Evolutionary conservation across 2,888 invertebrate genomes (phyloP).

Genomic region (Caradrina clavipalpis): DNA sequence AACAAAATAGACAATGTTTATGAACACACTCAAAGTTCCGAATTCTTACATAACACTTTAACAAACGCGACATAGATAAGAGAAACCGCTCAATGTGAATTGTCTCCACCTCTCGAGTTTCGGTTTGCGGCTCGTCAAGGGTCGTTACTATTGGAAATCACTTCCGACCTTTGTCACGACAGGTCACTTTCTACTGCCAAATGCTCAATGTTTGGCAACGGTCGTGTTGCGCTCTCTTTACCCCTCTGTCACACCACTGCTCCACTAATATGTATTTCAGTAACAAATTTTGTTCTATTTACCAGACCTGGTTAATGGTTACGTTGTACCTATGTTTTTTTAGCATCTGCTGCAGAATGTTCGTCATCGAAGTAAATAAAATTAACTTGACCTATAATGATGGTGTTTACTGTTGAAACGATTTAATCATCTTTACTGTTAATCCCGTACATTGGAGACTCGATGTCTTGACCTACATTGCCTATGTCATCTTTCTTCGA

Average conservation of each 20-base stretch:
- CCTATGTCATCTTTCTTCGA: slow-evolving; percentile 8
- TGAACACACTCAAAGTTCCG: slow-evolving; percentile 20
- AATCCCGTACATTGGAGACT: slow-evolving; percentile 18
- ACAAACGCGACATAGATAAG: slow-evolving; percentile 63
- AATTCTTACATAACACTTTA: slow-evolving; percentile 42
- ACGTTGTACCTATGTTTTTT: slow-evolving; percentile 28
- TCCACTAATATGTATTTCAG: slow-evolving; percentile 58
- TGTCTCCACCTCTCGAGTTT: slow-evolving; percentile 65
- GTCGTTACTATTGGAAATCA: slow-evolving; percentile 84
- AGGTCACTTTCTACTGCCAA: slow-evolving; percentile 82
- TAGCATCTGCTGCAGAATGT: slow-evolving; percentile 45
- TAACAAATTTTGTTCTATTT: slow-evolving; percentile 55
- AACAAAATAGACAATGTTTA: slow-evolving; percentile 26
- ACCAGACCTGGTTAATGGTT: slow-evolving; percentile 38
- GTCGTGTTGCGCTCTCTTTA: slow-evolving; percentile 80
- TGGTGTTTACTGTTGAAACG: slow-evolving; percentile 25
- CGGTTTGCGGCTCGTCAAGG: slow-evolving; percentile 78
- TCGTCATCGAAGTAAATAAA: slow-evolving; percentile 31
- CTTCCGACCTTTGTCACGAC: slow-evolving; percentile 88
- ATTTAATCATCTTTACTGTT: slow-evolving; percentile 17
- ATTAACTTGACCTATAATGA: slow-evolving; percentile 40
- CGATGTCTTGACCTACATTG: slow-evolving; percentile 35
- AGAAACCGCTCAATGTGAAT: slow-evolving; percentile 66
- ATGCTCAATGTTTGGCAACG: slow-evolving; percentile 71
- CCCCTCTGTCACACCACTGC: slow-evolving; percentile 56